Evolutionary conservation across 2,888 invertebrate species (phyloP), one percentile per base, ranked within the genome.

Genomic region (Drosophila kambysellisi): DNA sequence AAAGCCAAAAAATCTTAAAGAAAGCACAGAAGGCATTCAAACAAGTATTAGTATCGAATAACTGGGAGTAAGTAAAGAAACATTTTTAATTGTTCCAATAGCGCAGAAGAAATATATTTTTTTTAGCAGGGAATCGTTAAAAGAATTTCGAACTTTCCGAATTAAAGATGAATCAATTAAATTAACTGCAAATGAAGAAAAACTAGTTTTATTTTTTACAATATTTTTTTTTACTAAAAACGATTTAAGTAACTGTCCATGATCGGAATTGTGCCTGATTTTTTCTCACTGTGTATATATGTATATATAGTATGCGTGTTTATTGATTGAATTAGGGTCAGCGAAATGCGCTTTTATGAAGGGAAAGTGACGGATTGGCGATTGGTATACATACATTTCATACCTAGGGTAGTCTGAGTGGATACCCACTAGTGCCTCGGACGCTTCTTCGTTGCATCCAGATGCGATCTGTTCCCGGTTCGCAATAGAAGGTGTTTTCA

Each of bases 401-500:
- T 91, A 93, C 93, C 93, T 93, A 84, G 98, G 98, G 94, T 97
- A 97, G 94, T 98, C 98, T 93, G 97, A 96, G 94, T 97, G 97
- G 88, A 97, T 97, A 87, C 97, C 96, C 91, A 98, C 97, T 92
- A 98, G 95, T 91, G 98, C 97, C 92, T 97, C 96, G 92, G 97
- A 97, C 91, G 97, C 97, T 93, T 98, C 98, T 94, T 97, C 97
- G 92, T 93, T 92, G 93, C 93, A 93, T 94, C 93, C 94, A 94
- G 94, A 94, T 94, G 94, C 94, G 94, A 94, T 95, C 94, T 91
- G 95, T 94, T 94, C 94, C 91, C 93, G 92, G 92, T 93, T 93
- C 86, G 94, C 94, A 92, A 94, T 94, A 90, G 94, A 94, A 94
- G 94, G 94, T 94, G 94, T 94, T 95, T 97, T 97, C 96, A 97